Base-by-base conservation (phyloP, 92 coral and sea anemone genomes). In the Chrysogorgia sp. region DNA sequence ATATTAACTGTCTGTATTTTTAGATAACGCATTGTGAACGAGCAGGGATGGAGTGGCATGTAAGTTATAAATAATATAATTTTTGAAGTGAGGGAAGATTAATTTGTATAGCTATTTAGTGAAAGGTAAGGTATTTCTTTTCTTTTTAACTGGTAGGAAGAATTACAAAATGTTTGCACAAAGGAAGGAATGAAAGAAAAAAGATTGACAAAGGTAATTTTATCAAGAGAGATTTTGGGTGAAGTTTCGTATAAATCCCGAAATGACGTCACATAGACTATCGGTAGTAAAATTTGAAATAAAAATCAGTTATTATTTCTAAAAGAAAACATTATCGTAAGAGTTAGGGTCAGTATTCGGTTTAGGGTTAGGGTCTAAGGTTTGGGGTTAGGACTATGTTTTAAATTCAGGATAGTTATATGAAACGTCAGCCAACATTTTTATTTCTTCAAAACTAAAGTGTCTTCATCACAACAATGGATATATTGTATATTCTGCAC, bases 11-110 rank as follows among this genome's bases (percentile, higher is more conserved):
- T n/a, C 34, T 29, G 21, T 34, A 43, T 79, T 10, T 79, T 1
- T 31, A 79, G 74, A 64, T 94, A 74, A 85, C 88, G 61, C 98
- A 94, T 15, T 91, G 98, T 66, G 91, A 94, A 70, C 86, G 93
- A 49, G 96, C 98, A 37, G 97, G 98, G 10, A 67, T 91, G 67
- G 98, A 94, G 29, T 94, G 96, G 96, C 98, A 94, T 52, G 98
- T 94, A 79, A 83, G 98, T 85, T 23, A n/a, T n/a, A n/a, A n/a
- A 5, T 28, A 22, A 21, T 4, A 14, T 1, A 67, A 22, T 40
- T 14, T 67, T 3, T 40, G 1, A 9, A 15, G 23, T 41, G 41
- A 10, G 22, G 8, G 8, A 59, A 33, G 12, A 33, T 59, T 33
- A 22, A 5, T 43, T 7, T 67, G 29, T 19, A 64, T 21, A 2